These are phyloP conservation scores for Ceratoteleas bidentatus DNA, from an alignment of 1,140 invertebrate species.

Conservation along the genomic window DNA sequence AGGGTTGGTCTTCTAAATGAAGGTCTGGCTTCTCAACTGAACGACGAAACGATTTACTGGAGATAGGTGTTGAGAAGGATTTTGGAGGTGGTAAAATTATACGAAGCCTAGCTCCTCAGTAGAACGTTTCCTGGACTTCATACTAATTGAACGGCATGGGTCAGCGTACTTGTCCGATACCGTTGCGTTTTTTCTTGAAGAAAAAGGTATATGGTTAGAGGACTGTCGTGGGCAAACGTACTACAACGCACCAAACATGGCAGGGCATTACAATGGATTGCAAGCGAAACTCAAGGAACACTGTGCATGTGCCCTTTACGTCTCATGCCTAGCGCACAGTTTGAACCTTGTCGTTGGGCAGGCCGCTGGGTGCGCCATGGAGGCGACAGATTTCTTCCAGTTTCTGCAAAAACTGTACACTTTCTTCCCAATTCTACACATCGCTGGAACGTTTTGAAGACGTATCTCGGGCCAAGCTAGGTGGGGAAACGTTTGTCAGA, in stretches of 20 bases:
- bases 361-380: constrained; percentile 52
- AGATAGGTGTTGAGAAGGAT: constrained; percentile 19
- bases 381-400: constrained; percentile 47
- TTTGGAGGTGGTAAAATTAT: constrained; percentile 33
- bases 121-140: too few species aligned
- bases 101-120: too few species aligned
- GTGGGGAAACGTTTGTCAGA: constrained; percentile 33
- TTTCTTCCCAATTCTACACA: constrained; percentile 26
- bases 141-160: too few species aligned
- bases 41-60: constrained; percentile 15
- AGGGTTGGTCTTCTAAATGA: constrained; percentile 3
- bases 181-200: constrained; percentile 65
- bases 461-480: background rate
- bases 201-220: constrained; percentile 67
- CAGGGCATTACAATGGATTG: constrained; percentile 29
- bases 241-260: constrained; percentile 42
- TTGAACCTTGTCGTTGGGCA: constrained; percentile 68
- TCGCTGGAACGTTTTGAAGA: constrained; percentile 32
- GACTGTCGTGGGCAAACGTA: constrained; percentile 64
- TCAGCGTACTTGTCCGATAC: constrained; percentile 58
- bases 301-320: constrained; percentile 51
- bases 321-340: constrained; percentile 68
- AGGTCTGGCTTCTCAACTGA: background rate
- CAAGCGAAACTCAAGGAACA: constrained; percentile 23
- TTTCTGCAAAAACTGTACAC: constrained; percentile 35